A percentile compares a stretch with the other conserved stretches of the same genome.
Evolutionary conservation across 1,140 invertebrate species (phyloP).

Genomic region (Agrypnia vestita): DNA sequence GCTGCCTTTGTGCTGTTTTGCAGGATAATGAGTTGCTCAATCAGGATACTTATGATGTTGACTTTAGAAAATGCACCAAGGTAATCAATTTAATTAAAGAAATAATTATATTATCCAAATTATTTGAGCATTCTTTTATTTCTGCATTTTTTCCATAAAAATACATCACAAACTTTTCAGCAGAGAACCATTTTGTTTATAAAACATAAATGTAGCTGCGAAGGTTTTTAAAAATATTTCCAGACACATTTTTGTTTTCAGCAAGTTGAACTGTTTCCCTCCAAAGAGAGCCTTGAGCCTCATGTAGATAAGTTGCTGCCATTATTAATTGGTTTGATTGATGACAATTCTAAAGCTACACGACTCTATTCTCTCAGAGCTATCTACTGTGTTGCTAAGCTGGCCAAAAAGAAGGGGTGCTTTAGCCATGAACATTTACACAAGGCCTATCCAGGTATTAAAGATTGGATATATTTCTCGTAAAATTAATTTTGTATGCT

Average conservation of each 20-base stretch:
- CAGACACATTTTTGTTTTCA: constrained; percentile 56
- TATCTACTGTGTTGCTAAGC: constrained; percentile 69
- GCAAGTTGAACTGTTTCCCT: constrained; percentile 68
- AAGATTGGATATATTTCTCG: not conserved
- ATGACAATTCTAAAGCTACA: constrained; percentile 79
- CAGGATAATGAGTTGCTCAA: constrained; percentile 67
- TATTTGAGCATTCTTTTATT: no score
- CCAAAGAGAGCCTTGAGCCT: constrained; percentile 66
- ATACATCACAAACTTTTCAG: no score
- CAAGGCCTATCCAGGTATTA: constrained; percentile 71
- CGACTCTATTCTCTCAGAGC: constrained; percentile 77
- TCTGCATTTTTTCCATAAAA: no score
- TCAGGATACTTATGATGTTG: constrained; percentile 17
- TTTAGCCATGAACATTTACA: constrained; percentile 72
- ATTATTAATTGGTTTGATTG: constrained; percentile 74
- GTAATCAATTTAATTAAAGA: constrained; percentile 11
- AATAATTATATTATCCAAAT: not conserved
- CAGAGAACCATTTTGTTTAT: no score
- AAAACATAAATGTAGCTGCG: no score
- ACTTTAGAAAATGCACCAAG: constrained; percentile 49
- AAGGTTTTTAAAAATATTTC: no score
- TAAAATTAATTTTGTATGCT: no score
- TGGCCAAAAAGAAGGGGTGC: constrained; percentile 67
- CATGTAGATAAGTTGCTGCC: constrained; percentile 70
- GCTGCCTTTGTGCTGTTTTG: constrained; percentile 81